Conservation (phyloP, 53 echinoderm and acorn worm genomes). For the Glandiceps talaboti region DNA sequence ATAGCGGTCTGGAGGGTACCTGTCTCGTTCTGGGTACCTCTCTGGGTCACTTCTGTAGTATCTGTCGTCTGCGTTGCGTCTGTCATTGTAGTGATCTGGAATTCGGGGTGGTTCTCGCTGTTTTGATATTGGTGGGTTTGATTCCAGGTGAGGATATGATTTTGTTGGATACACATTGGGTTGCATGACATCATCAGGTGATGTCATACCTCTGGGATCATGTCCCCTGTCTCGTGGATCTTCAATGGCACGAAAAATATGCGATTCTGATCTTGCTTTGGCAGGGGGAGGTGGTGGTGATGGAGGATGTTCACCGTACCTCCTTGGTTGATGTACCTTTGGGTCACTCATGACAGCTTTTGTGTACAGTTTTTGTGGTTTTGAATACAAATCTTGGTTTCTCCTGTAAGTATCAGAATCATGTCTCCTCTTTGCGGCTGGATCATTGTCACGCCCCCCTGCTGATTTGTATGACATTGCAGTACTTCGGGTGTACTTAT, state of each 20-base stretch:
- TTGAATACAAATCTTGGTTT: not conserved
- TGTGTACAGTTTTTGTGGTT: not conserved
- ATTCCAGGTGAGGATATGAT: not conserved
- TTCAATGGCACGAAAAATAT: not conserved
- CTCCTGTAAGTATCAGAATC: not conserved
- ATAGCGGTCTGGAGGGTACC: not conserved
- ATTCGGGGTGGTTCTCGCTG: not conserved
- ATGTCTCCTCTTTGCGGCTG: not conserved
- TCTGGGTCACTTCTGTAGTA: not conserved
- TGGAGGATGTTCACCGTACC: not conserved
- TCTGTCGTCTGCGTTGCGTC: not conserved
- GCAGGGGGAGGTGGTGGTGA: not conserved
- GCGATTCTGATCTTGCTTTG: not conserved
- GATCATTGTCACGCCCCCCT: not conserved
- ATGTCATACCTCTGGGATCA: not conserved
- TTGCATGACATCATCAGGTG: not conserved
- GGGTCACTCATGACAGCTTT: not conserved
- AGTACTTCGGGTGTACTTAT: not conserved
- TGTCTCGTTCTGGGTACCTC: not conserved
- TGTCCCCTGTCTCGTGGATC: too few relatives aligned
- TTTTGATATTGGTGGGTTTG: not conserved
- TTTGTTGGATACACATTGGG: not conserved
- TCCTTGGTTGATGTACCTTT: not conserved
- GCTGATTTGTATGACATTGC: not conserved
- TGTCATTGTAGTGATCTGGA: not conserved